These are phyloP conservation scores for Apis florea DNA, from an alignment of 1,140 invertebrate species.

Conservation along the genomic window DNA sequence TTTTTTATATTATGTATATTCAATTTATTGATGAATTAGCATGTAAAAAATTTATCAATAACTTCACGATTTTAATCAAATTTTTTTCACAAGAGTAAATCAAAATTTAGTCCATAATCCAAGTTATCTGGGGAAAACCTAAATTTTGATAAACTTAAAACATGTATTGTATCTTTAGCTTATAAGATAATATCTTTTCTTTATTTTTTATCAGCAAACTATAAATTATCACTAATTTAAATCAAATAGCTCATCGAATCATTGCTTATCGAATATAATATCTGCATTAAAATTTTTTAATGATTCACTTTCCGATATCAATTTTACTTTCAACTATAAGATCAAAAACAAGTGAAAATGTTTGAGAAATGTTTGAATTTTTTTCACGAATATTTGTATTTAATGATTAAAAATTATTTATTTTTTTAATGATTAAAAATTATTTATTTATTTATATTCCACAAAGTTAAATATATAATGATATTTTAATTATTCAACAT, in stretches of 20 bases:
- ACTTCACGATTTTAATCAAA: not conserved
- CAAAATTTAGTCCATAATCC: not conserved
- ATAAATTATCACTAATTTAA: conserved; percentile 19
- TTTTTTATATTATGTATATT: not conserved
- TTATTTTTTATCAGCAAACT: not conserved
- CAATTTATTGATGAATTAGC: not conserved
- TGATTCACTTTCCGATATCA: not conserved
- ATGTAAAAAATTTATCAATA: not conserved
- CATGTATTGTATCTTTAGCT: conserved; percentile 43
- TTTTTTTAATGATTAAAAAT: no score
- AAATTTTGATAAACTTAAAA: conserved; percentile 44
- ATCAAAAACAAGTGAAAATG: no score
- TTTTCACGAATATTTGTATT: no score
- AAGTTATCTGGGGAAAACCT: conserved; percentile 58
- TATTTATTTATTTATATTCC: not conserved
- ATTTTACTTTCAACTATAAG: not conserved
- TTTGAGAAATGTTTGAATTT: no score
- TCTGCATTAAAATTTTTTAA: not conserved
- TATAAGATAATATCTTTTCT: not conserved
- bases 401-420: no score
- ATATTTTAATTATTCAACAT: conserved; percentile 24
- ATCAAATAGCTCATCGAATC: not conserved
- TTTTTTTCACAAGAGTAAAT: not conserved
- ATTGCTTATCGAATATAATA: not conserved
- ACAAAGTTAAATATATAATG: not conserved